phyloP scores from a whole-genome alignment of 2,888 invertebrate species.

The Hydriomena furcata region DNA sequence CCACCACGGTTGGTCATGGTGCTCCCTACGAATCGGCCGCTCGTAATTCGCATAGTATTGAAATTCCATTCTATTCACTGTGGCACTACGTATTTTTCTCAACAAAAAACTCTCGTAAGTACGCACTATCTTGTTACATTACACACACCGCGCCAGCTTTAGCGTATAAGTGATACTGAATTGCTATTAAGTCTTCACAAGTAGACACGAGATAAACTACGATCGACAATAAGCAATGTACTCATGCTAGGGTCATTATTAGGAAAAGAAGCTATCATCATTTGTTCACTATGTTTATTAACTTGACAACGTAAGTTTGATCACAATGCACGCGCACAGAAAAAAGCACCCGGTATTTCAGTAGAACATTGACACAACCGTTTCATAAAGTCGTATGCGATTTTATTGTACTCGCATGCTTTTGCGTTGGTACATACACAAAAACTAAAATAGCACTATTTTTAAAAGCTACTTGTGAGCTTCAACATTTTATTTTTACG shows the following conservation, averaged over 20 bases:
- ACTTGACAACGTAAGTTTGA: neutral
- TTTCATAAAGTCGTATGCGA: slow-evolving; percentile 10
- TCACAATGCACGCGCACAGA: neutral
- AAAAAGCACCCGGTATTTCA: neutral
- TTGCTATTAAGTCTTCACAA: slow-evolving; percentile 58
- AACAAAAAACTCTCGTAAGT: slow-evolving; percentile 38
- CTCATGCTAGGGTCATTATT: slow-evolving; percentile 53
- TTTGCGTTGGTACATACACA: slow-evolving; percentile 1
- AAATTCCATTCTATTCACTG: slow-evolving; percentile 65
- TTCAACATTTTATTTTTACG: too few relatives aligned
- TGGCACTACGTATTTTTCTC: slow-evolving; percentile 38
- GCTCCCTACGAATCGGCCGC: slow-evolving; percentile 53
- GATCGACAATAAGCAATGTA: slow-evolving; percentile 56
- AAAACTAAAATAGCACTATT: slow-evolving; percentile 10
- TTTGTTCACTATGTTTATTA: neutral
- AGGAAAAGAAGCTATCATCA: slow-evolving; percentile 17
- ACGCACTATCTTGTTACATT: slow-evolving; percentile 35
- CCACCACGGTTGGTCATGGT: slow-evolving; percentile 73
- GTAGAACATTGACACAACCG: slow-evolving; percentile 3
- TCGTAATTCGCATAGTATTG: slow-evolving; percentile 75
- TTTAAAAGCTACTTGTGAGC: slow-evolving; percentile 2
- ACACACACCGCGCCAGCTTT: slow-evolving; percentile 56
- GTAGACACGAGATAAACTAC: slow-evolving; percentile 69
- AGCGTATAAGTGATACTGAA: slow-evolving; percentile 66
- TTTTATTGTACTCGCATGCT: neutral